phyloP scores from a whole-genome alignment of 2,797 vertebrate genomes.

The Chrysolophus pictus region DNA sequence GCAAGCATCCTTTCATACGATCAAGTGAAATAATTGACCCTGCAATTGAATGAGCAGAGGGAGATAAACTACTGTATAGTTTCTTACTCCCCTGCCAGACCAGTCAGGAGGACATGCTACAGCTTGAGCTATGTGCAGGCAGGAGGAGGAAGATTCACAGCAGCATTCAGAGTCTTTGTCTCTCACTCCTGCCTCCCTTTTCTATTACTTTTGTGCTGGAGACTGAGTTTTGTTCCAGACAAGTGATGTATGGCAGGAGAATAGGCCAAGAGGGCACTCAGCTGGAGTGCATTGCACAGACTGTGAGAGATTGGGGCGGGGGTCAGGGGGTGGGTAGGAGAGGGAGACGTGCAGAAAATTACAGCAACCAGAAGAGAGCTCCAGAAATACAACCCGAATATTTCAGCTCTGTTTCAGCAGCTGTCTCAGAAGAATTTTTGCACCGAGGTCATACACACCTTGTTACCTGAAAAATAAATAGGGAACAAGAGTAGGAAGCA shows the following conservation, averaged over 20 bases:
- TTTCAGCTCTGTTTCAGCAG: slow-evolving; percentile 6
- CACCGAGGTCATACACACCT: neutral
- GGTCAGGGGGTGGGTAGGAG: neutral
- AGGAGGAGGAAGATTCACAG: neutral
- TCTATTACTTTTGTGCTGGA: neutral
- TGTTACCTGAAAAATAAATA: slow-evolving; percentile 44
- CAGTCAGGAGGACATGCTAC: neutral
- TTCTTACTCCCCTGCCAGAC: neutral
- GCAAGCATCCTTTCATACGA: rapidly evolving
- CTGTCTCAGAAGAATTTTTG: slow-evolving; percentile 26
- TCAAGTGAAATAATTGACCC: rapidly evolving
- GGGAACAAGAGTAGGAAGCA: neutral
- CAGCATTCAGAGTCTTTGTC: neutral
- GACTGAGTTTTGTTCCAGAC: neutral
- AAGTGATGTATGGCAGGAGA: neutral
- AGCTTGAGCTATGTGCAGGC: neutral
- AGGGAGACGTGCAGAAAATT: neutral
- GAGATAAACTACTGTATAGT: neutral
- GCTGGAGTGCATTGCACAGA: neutral
- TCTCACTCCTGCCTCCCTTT: neutral
- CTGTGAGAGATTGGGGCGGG: neutral
- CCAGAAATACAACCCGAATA: neutral
- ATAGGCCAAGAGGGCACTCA: neutral
- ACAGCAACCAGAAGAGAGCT: neutral
- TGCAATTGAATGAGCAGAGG: neutral